Conservation (phyloP, 2,888 invertebrate species). For the Lamellibrachia satsuma region DNA sequence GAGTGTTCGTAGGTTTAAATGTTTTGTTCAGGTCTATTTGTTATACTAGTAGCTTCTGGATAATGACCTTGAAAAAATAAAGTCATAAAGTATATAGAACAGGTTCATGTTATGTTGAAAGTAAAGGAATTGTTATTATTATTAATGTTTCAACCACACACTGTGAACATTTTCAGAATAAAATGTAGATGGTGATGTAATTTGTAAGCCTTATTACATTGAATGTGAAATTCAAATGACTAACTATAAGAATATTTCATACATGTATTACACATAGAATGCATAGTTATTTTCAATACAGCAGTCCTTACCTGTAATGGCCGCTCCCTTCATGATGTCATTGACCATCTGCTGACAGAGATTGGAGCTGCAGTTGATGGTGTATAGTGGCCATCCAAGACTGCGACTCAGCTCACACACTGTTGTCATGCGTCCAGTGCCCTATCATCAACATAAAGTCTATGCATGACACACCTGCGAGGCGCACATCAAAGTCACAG, state of each 20-base stretch:
- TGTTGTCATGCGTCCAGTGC: constrained; percentile 52
- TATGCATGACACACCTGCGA: background rate
- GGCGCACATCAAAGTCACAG: background rate
- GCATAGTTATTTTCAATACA: background rate
- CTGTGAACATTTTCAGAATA: background rate
- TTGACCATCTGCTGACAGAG: constrained; percentile 56
- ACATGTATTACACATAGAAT: background rate
- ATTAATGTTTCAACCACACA: background rate
- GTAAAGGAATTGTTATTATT: no score
- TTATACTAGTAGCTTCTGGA: no score
- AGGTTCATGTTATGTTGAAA: no score
- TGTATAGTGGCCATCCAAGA: constrained; percentile 58
- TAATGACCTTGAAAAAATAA: no score
- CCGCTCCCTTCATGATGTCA: constrained; percentile 60
- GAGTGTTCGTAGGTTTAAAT: background rate
- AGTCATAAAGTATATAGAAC: no score
- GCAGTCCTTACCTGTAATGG: constrained; percentile 51
- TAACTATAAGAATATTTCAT: background rate
- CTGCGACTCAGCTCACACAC: constrained; percentile 55
- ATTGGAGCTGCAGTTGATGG: constrained; percentile 57
- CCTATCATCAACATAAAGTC: constrained; percentile 45
- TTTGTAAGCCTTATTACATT: background rate
- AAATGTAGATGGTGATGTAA: background rate
- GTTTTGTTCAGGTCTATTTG: background rate
- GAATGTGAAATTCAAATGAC: background rate